phyloP scores from a whole-genome alignment of 2,888 invertebrate genomes.

The Atrina japonica region DNA sequence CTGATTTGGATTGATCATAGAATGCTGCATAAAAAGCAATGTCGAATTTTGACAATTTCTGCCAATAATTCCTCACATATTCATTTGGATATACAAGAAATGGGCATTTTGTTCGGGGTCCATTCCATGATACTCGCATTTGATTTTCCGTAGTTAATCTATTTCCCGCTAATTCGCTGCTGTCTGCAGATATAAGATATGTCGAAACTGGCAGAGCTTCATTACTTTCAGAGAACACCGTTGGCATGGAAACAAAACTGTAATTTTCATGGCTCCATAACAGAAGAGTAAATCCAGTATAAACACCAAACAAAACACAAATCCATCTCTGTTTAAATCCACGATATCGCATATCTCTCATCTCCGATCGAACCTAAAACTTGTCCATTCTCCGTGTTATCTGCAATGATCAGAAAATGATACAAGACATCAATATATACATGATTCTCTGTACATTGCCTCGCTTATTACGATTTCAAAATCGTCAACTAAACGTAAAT shows the following conservation, averaged over 20 bases:
- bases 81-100: not conserved
- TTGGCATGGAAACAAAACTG: not conserved
- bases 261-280: slow-evolving; percentile 14
- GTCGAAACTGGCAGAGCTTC: not conserved
- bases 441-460: too few species aligned
- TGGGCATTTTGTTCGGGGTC: not conserved
- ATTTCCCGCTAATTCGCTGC: not conserved
- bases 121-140: not conserved
- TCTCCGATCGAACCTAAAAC: too few species aligned
- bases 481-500: too few species aligned
- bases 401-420: too few species aligned
- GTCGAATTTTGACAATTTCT: not conserved
- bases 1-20: not conserved
- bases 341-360: too few species aligned
- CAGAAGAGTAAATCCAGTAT: slow-evolving; percentile 12
- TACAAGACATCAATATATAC: too few species aligned
- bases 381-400: too few species aligned
- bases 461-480: too few species aligned
- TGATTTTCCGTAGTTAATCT: not conserved
- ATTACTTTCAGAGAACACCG: not conserved
- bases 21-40: not conserved
- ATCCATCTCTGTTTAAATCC: slow-evolving; percentile 8
- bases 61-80: not conserved
- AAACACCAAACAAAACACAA: slow-evolving; percentile 11
- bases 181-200: too few species aligned